Conservation (phyloP, 2,888 invertebrate genomes). For the Mythimna albipuncta region DNA sequence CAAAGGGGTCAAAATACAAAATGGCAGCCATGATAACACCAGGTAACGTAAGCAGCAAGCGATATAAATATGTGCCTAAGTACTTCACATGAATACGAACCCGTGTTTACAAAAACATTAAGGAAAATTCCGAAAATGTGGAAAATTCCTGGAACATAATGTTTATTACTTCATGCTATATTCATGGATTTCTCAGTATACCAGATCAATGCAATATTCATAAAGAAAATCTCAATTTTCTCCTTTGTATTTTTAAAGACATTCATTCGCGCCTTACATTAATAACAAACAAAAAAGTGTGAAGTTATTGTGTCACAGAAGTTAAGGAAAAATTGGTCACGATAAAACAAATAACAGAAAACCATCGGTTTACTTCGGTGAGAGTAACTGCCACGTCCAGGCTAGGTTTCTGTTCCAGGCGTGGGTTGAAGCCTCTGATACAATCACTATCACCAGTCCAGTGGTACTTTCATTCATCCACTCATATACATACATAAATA, state of each 20-base stretch:
- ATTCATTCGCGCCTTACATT: slow-evolving; percentile 46
- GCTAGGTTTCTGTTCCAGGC: too few species aligned
- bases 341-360: slow-evolving; percentile 18
- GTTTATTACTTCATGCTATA: background rate
- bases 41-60: background rate
- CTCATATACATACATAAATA: too few species aligned
- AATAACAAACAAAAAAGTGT: slow-evolving; percentile 51
- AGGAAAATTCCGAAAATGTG: background rate
- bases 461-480: too few species aligned
- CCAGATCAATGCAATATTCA: slow-evolving; percentile 42
- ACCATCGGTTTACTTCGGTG: background rate
- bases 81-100: background rate
- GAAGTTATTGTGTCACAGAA: slow-evolving; percentile 50
- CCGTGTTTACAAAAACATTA: background rate
- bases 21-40: background rate
- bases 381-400: background rate
- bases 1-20: background rate
- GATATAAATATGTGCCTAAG: background rate
- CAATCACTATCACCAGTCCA: too few species aligned
- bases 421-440: too few species aligned
- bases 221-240: slow-evolving; percentile 38
- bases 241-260: slow-evolving; percentile 27
- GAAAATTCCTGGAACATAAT: background rate
- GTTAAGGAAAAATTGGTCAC: slow-evolving; percentile 10
- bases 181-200: slow-evolving; percentile 14